phyloP scores from a whole-genome alignment of 1,140 invertebrate genomes.

The Papilio polyxenes region DNA sequence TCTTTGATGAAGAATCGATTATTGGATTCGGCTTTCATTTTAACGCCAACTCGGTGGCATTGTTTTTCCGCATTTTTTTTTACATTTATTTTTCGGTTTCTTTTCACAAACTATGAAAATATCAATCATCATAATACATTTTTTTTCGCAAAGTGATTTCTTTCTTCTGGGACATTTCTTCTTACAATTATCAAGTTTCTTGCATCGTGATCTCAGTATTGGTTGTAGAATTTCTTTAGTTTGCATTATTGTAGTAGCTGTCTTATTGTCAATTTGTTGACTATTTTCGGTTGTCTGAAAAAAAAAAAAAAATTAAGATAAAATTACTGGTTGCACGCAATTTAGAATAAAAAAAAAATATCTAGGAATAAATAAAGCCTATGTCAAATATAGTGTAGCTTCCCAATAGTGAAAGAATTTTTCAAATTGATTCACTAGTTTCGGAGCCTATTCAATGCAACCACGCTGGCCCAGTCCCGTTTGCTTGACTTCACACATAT shows the following conservation, averaged over 20 bases:
- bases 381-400: no score
- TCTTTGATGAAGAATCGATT: not conserved
- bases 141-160: constrained; percentile 42
- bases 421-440: no score
- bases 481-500: no score
- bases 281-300: constrained; percentile 48
- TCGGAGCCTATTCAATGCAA: no score
- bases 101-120: constrained; percentile 47
- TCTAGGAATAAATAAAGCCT: no score
- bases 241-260: constrained; percentile 40
- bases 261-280: constrained; percentile 43
- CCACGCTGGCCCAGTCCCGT: no score
- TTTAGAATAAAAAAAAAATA: no score
- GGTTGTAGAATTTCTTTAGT: constrained; percentile 48
- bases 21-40: not conserved
- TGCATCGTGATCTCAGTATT: constrained; percentile 48
- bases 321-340: no score
- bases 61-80: constrained; percentile 52
- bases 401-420: no score
- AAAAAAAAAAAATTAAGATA: not conserved
- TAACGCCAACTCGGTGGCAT: constrained; percentile 55
- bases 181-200: constrained; percentile 45
- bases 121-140: constrained; percentile 51
- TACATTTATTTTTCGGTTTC: constrained; percentile 41
- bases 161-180: constrained; percentile 46